Conservation (phyloP, 2,113 vertebrate genomes). For the Diadophis punctatus region DNA sequence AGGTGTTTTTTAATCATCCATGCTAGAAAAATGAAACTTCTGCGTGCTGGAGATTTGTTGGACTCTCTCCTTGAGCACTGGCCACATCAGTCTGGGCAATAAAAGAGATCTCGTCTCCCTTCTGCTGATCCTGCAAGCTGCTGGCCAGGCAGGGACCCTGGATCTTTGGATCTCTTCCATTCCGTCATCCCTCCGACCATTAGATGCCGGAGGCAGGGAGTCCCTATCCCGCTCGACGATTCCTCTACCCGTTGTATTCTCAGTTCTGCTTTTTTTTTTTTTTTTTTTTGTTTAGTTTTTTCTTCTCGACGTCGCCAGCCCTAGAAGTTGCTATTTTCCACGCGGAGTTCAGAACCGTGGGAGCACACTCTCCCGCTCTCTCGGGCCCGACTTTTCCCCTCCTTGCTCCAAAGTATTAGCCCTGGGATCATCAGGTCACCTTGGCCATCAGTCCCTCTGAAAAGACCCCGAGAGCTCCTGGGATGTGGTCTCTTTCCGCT, state of each 20-base stretch:
- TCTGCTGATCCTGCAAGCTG: neutral
- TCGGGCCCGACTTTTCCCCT: no score
- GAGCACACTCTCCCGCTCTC: neutral
- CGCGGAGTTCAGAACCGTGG: neutral
- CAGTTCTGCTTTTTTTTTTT: neutral
- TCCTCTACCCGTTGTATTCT: neutral
- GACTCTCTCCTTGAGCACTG: neutral
- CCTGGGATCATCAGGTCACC: neutral
- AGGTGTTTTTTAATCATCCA: neutral
- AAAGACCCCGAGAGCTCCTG: neutral
- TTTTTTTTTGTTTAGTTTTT: no score
- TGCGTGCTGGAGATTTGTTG: neutral
- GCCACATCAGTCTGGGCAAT: neutral
- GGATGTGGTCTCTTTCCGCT: neutral
- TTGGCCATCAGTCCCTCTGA: neutral
- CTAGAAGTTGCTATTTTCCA: neutral
- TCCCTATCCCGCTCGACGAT: neutral
- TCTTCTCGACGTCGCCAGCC: neutral
- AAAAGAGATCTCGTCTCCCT: neutral
- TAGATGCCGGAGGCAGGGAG: no score
- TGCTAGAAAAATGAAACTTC: neutral
- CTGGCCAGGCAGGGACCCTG: neutral
- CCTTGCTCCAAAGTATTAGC: neutral
- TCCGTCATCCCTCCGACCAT: neutral
- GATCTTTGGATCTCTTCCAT: rapidly evolving